Conservation (phyloP, 1,140 invertebrate species). For the Aphaenogaster rudis region DNA sequence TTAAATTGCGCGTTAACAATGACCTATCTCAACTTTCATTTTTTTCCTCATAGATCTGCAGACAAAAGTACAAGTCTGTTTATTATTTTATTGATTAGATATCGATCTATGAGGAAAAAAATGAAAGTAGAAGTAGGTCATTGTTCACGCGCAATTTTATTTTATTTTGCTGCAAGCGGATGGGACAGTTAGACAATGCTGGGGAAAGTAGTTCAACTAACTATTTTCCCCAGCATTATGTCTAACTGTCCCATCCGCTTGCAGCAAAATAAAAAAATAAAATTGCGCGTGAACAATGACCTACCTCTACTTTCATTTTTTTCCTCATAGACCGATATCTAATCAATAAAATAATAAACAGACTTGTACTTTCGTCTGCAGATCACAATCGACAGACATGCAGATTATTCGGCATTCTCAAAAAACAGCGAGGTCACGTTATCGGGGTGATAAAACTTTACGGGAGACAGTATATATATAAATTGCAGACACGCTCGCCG, state of each 20-base stretch:
- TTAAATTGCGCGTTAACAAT: background rate
- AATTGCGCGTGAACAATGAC: background rate
- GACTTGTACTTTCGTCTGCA: background rate
- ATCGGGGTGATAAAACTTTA: conserved; percentile 9
- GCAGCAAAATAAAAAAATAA: background rate
- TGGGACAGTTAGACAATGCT: too few relatives aligned
- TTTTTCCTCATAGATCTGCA: background rate
- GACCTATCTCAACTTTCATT: background rate
- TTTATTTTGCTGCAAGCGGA: too few relatives aligned
- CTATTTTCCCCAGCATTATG: too few relatives aligned
- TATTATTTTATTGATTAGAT: too few relatives aligned
- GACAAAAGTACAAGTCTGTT: too few relatives aligned
- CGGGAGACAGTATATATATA: background rate
- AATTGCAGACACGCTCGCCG: background rate
- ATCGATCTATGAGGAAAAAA: too few relatives aligned
- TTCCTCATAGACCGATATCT: background rate
- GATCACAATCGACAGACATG: background rate
- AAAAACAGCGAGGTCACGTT: conserved; percentile 1
- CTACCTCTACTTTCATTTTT: background rate
- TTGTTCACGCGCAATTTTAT: too few relatives aligned
- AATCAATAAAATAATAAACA: background rate
- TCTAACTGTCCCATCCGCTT: background rate
- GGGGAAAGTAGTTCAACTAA: too few relatives aligned
- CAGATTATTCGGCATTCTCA: background rate
- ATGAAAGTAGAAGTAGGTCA: too few relatives aligned